Evolutionary conservation across 1,140 invertebrate species (phyloP).

Genomic region (Telenomus remus): DNA sequence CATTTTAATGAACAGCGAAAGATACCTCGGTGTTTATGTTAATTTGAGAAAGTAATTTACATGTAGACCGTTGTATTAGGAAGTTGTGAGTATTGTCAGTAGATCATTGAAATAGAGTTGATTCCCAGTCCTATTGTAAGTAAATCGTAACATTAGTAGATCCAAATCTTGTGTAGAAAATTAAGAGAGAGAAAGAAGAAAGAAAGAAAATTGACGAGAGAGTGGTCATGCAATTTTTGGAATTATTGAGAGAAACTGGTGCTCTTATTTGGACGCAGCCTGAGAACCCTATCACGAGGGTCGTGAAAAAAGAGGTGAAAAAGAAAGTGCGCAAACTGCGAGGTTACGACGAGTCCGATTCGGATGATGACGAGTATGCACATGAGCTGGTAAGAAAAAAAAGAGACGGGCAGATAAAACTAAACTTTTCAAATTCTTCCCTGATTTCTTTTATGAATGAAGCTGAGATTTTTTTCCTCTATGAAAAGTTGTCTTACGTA

Average conservation of each 20-base stretch:
- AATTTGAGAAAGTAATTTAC: slow-evolving; percentile 50
- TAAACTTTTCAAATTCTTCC: background rate
- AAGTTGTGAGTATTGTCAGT: slow-evolving; percentile 37
- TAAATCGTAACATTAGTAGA: slow-evolving; percentile 45
- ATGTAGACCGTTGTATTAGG: slow-evolving; percentile 36
- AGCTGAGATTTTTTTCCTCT: no score
- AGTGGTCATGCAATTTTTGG: slow-evolving; percentile 1
- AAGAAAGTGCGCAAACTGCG: slow-evolving; percentile 74
- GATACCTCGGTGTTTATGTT: slow-evolving; percentile 25
- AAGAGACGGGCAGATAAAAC: background rate
- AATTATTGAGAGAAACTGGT: slow-evolving; percentile 31
- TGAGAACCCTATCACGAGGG: slow-evolving; percentile 71
- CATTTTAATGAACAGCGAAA: background rate
- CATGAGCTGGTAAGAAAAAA: slow-evolving; percentile 70
- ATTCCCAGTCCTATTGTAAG: slow-evolving; percentile 44
- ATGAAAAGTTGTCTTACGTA: no score
- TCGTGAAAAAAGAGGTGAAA: slow-evolving; percentile 74
- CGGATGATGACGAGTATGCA: slow-evolving; percentile 70
- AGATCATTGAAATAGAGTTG: slow-evolving; percentile 26
- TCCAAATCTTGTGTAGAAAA: background rate
- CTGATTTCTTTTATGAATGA: no score
- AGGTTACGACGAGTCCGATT: slow-evolving; percentile 71
- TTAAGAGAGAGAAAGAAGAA: slow-evolving; percentile 6
- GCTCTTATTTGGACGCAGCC: slow-evolving; percentile 67
- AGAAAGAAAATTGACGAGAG: slow-evolving; percentile 1